Base-by-base conservation (phyloP, 2,797 vertebrate genomes). In the Gallirallus australis region DNA sequence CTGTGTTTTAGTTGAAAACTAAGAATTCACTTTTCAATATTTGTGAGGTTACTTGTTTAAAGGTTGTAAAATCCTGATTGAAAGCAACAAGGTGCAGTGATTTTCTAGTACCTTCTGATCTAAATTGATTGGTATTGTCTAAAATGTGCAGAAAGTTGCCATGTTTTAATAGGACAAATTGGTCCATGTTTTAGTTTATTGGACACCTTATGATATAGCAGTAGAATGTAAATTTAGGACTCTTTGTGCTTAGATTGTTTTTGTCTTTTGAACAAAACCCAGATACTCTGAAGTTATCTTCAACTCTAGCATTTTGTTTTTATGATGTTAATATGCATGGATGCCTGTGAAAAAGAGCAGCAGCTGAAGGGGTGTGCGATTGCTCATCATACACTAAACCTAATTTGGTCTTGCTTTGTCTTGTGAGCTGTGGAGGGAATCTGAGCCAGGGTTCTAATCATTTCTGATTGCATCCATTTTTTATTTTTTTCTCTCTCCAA, bases 271-370 rank as follows among this genome's bases (percentile, higher is more conserved):
- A 96, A 95, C 80, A 96, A 95, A 97, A 95, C 9, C 39, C 69
- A 90, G 82, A 95, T 90, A 93, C 80, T 94, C 90, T 83, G 94
- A 95, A 97, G 97, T 97, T 95, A 60, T 91, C 93, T 96, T 93
- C 68, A 91, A 70, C 91, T 96, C 68, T 80, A 78, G 45, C 78
- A 57, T 96, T 97, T 91, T 95, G 82, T 80, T 96, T 97, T 86
- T 96, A 82, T 94, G 88, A 71, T 97, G 95, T 97, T 97, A 97
- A 88, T 89, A 95, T 94, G 97, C 91, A 45, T 96, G 97, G 97
- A 91, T 94, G 95, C 48, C 65, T 45, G 21, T 92, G 96, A 95
- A 93, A 94, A 92, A 92, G 94, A 95, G 70, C 59, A 91, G 35
- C 94, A 96, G 97, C 95, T 98, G 97, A 97, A 97, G 93, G 94